Evolutionary conservation across 2,888 invertebrate genomes (phyloP), one percentile per base, ranked within the genome.

Genomic region (Hydropsyche betteni): DNA sequence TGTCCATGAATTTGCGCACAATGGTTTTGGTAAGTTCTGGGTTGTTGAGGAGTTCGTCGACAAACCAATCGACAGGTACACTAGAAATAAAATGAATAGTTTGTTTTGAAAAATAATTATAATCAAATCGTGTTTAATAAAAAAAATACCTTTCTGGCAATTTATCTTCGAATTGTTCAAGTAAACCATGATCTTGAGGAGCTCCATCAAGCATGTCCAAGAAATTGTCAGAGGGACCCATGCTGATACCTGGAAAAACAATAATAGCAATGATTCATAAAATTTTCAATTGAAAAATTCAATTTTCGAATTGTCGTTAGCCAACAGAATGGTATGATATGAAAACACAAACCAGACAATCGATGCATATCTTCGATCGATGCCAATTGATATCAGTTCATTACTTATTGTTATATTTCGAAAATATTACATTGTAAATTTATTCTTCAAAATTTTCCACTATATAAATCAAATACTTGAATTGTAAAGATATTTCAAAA

Each of bases 21-120:
- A 90, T 85, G 58, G 89, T 86, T 80, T 88, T 85, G 61, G 89
- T 87, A 81, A 90, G 86, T 80, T 89, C 89, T 0, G 89, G 89
- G 82, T 89, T 90, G 81, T 86, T 88, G 78, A 88, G 83, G 82
- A 90, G 84, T 81, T 89, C 89, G 80, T 88, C 88, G 55, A 88
- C 87, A 74, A 89, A 87, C 86, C 89, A 88, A 76, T 88, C 87
- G 83, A 87, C 73, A 6, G 87, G 87, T 77, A 88, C 86, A 78
- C 87, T 87, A 2, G 84, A 70, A 6, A 70, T 61, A 51, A 68
- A 74, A 68, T 64, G 24, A 53, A 24, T 38, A 44, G 10, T 34
- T 8, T 64, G 44, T 34, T 72, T 72, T 34, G 12, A 36, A 64
- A 34, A 24, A 5, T 61, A 10, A 44, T 64, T 8, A 64, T 64